These are phyloP conservation scores for Oryctes rhinoceros DNA, from an alignment of 1,140 invertebrate species.

Conservation along the genomic window DNA sequence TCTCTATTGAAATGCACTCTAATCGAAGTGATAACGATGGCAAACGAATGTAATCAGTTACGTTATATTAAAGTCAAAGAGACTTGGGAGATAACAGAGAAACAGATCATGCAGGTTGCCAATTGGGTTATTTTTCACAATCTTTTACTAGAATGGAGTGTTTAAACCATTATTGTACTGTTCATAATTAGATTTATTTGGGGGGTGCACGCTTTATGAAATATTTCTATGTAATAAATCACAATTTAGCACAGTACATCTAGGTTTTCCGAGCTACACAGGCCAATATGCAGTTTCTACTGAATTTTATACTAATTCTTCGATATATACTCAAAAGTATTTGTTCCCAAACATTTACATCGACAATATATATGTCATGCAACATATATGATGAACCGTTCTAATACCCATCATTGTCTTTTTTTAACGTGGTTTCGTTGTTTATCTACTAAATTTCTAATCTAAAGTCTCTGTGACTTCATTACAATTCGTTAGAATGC, in stretches of 20 bases:
- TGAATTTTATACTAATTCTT: constrained; percentile 6
- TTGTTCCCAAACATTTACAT: constrained; percentile 1
- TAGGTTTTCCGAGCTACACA: constrained; percentile 40
- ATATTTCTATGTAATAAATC: not conserved
- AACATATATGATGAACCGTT: not conserved
- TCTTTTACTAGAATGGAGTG: not conserved
- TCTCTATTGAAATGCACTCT: too few species aligned
- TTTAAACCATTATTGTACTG: not conserved
- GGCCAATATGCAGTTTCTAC: constrained; percentile 44
- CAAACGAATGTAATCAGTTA: constrained; percentile 8
- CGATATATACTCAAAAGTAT: not conserved
- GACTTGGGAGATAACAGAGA: constrained; percentile 46
- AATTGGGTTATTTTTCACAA: constrained; percentile 14
- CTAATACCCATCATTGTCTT: not conserved
- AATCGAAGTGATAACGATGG: not conserved
- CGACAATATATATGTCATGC: constrained; percentile 25
- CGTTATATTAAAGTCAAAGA: constrained; percentile 58
- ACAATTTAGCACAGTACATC: constrained; percentile 3
- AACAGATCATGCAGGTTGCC: constrained; percentile 45
- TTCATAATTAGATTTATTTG: not conserved
- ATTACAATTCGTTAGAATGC: constrained; percentile 54
- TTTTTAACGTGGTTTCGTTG: not conserved
- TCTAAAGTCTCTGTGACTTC: constrained; percentile 59
- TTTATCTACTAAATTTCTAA: constrained; percentile 18
- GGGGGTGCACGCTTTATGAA: not conserved